These are phyloP conservation scores for Cynaeus angustus DNA, from an alignment of 2,888 invertebrate genomes.

Conservation along the genomic window DNA sequence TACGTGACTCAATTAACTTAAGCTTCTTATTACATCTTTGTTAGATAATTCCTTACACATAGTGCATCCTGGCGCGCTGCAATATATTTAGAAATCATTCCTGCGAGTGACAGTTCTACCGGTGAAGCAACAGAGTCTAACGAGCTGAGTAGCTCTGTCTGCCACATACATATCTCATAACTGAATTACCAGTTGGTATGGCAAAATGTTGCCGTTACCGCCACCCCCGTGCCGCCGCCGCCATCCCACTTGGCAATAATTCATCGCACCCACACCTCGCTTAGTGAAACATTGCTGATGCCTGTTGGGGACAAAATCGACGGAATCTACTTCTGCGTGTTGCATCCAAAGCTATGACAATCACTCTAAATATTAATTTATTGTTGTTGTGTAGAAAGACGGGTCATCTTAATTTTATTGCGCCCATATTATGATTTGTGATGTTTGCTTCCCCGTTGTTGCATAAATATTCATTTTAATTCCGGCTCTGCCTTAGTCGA, in stretches of 20 bases:
- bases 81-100: constrained; percentile 40
- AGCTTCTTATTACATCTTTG: background rate
- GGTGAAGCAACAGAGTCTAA: constrained; percentile 50
- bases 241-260: constrained; percentile 55
- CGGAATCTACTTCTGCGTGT: constrained; percentile 17
- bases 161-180: constrained; percentile 57
- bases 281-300: constrained; percentile 53
- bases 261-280: constrained; percentile 55
- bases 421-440: constrained; percentile 19
- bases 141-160: constrained; percentile 53
- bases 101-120: constrained; percentile 46
- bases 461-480: constrained; percentile 40
- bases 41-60: constrained; percentile 14
- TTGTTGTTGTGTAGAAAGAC: too few species aligned
- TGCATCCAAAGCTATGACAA: too few species aligned
- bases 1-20: too few species aligned
- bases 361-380: too few species aligned
- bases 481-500: constrained; percentile 15
- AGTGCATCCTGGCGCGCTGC: constrained; percentile 16
- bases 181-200: constrained; percentile 54
- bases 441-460: constrained; percentile 17
- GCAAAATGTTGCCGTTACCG: constrained; percentile 37
- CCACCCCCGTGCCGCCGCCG: constrained; percentile 41
- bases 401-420: constrained; percentile 23
- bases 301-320: constrained; percentile 42